These are phyloP conservation scores for Agrotis clavis DNA, from an alignment of 2,888 invertebrate genomes.

Conservation along the genomic window DNA sequence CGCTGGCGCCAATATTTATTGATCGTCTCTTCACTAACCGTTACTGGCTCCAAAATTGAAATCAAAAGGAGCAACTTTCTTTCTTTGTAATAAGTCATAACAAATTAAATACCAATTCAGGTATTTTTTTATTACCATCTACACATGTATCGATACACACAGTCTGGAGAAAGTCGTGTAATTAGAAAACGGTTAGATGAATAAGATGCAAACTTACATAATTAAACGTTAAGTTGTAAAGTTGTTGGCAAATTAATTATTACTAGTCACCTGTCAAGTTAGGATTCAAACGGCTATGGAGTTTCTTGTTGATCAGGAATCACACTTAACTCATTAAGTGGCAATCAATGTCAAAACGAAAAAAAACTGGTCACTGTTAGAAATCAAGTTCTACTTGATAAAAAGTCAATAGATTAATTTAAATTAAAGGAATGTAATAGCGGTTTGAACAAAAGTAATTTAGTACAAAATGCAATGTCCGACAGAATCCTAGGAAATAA, in stretches of 20 bases:
- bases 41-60: conserved; percentile 32
- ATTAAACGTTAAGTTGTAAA: conserved; percentile 41
- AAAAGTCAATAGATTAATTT: not conserved
- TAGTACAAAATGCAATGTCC: not conserved
- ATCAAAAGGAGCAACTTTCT: conserved; percentile 42
- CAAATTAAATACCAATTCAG: conserved; percentile 46
- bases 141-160: conserved; percentile 29
- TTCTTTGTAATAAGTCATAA: conserved; percentile 54
- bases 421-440: too few species aligned
- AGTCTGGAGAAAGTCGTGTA: conserved; percentile 60
- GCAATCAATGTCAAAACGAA: not conserved
- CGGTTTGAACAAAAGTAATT: not conserved
- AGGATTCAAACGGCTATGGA: not conserved
- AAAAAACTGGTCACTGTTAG: not conserved
- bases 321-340: conserved; percentile 5
- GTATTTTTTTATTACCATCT: conserved; percentile 51
- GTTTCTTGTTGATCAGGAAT: conserved; percentile 4
- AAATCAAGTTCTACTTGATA: not conserved
- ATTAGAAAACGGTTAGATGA: conserved; percentile 62
- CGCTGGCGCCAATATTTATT: conserved; percentile 44
- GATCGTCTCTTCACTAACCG: conserved; percentile 1
- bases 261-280: conserved; percentile 24
- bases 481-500: conserved; percentile 39
- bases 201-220: conserved; percentile 56
- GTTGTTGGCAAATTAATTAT: conserved; percentile 35